Conservation (phyloP, 2,797 vertebrate species). For the Ctenochaetus hawaiiensis region DNA sequence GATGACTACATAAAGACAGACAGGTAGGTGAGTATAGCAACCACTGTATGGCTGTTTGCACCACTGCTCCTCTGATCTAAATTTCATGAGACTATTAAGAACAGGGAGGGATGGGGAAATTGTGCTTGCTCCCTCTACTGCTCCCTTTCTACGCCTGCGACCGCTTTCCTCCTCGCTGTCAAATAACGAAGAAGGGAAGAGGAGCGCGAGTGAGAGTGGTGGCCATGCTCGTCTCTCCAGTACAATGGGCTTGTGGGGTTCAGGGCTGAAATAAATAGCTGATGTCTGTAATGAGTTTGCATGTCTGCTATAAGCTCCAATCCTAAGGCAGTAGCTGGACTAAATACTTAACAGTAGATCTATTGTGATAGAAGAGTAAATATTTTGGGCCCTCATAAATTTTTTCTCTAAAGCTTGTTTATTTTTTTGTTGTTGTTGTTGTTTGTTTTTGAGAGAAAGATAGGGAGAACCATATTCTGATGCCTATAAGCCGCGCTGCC, state of each 20-base stretch:
- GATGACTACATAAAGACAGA: constrained; percentile 41
- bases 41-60: constrained; percentile 66
- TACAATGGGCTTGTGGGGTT: constrained; percentile 71
- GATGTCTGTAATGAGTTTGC: constrained; percentile 60
- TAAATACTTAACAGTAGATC: constrained; percentile 30
- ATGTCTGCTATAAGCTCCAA: constrained; percentile 43
- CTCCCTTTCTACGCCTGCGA: constrained; percentile 59
- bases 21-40: constrained; percentile 48
- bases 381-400: constrained; percentile 16
- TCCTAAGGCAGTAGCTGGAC: constrained; percentile 39
- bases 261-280: constrained; percentile 66
- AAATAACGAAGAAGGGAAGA: constrained; percentile 68
- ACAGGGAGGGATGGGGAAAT: constrained; percentile 65
- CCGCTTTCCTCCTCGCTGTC: constrained; percentile 64
- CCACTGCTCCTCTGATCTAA: constrained; percentile 77
- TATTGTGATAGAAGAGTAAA: constrained; percentile 27
- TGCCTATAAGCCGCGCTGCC: constrained; percentile 28
- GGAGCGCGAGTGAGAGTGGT: constrained; percentile 53
- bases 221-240: constrained; percentile 70
- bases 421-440: neutral
- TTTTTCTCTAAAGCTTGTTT: neutral
- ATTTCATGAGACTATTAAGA: constrained; percentile 83
- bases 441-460: neutral
- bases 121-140: constrained; percentile 59
- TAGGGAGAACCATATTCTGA: constrained; percentile 38